These are phyloP conservation scores for Phaedon cochleariae DNA, from an alignment of 2,888 invertebrate species.

Conservation along the genomic window DNA sequence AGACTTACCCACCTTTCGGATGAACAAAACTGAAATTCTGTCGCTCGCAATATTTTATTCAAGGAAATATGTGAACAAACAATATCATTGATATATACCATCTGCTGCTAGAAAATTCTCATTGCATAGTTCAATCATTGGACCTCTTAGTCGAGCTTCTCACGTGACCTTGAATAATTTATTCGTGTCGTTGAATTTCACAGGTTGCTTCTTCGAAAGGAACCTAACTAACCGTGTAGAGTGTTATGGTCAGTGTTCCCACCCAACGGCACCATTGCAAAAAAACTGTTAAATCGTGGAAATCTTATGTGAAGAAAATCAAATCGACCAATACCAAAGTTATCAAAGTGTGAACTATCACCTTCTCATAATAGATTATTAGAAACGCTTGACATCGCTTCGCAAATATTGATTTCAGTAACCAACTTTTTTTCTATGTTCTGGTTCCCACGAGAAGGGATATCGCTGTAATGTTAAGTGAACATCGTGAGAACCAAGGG, in stretches of 20 bases:
- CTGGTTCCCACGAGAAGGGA: no score
- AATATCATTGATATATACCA: no score
- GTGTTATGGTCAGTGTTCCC: constrained; percentile 58
- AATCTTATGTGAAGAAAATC: neutral
- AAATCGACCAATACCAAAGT: neutral
- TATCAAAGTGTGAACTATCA: no score
- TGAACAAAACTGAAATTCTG: constrained; percentile 21
- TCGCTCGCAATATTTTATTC: constrained; percentile 9
- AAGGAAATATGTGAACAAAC: neutral
- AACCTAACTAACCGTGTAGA: constrained; percentile 57
- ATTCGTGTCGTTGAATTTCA: neutral
- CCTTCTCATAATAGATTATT: no score
- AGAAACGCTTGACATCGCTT: no score
- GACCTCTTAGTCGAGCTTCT: no score
- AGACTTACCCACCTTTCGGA: constrained; percentile 47
- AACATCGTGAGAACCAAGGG: no score
- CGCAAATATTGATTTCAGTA: no score
- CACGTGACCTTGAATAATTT: neutral
- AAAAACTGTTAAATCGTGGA: constrained; percentile 12
- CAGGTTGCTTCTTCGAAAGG: constrained; percentile 15
- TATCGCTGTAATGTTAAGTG: no score
- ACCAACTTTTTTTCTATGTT: no score
- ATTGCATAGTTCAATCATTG: neutral
- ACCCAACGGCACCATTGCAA: constrained; percentile 56
- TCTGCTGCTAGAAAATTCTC: no score